Conservation (phyloP, 2,888 invertebrate genomes). For the Polydrusus tereticollis region DNA sequence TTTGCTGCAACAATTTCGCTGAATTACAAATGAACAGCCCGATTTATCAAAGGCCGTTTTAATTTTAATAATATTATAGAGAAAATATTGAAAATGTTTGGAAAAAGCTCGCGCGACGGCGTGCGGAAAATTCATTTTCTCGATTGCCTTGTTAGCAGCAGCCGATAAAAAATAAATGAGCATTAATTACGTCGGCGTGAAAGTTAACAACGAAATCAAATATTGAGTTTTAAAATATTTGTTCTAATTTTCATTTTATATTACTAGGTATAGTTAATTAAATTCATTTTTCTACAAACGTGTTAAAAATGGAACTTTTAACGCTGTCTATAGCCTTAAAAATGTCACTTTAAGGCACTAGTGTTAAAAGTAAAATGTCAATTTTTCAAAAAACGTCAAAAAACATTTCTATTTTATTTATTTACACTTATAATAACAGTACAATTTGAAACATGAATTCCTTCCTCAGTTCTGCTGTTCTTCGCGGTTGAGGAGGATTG, state of each 20-base stretch:
- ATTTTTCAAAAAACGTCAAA: too few species aligned
- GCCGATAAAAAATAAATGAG: conserved; percentile 39
- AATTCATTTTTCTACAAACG: not conserved
- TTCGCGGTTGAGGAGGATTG: too few species aligned
- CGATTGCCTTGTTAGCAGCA: conserved; percentile 13
- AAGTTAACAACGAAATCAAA: conserved; percentile 35
- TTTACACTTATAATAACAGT: too few species aligned
- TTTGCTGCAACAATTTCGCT: conserved; percentile 28
- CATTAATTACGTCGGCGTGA: conserved; percentile 35
- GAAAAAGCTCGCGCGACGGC: not conserved
- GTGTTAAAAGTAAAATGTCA: too few species aligned
- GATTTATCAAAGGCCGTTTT: conserved; percentile 29
- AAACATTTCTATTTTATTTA: too few species aligned
- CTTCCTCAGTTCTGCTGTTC: too few species aligned
- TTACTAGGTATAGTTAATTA: conserved; percentile 12
- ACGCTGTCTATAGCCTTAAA: too few species aligned
- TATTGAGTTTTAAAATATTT: conserved; percentile 44
- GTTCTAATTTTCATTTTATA: conserved; percentile 32
- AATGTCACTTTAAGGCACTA: too few species aligned
- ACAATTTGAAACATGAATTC: too few species aligned
- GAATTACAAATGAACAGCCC: conserved; percentile 28
- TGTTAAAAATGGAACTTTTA: too few species aligned
- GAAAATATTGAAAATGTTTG: conserved; percentile 18
- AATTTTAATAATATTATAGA: conserved; percentile 33
- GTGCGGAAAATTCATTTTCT: conserved; percentile 15